These are phyloP conservation scores for Scomber scombrus DNA, from an alignment of 2,113 vertebrate species.

Conservation along the genomic window DNA sequence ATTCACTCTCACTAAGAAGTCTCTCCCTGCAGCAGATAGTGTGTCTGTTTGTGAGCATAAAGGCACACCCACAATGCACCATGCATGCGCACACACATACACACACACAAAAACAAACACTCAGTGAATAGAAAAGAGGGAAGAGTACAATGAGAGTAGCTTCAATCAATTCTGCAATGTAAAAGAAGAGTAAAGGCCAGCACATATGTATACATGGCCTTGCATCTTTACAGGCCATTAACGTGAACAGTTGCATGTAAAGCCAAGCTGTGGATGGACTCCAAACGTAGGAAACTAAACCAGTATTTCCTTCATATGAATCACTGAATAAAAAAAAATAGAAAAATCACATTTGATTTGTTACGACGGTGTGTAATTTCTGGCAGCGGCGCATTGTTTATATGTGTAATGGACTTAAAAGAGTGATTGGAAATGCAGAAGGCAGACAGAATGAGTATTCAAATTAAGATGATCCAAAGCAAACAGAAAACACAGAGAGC, in stretches of 20 bases:
- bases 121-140: constrained; percentile 17
- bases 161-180: constrained; percentile 12
- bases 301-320: constrained; percentile 14
- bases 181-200: constrained; percentile 22
- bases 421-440: constrained; percentile 42
- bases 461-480: constrained; percentile 45
- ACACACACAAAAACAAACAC: background rate
- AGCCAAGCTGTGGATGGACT: background rate
- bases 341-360: constrained; percentile 35
- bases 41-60: background rate
- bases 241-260: constrained; percentile 9
- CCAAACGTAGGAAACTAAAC: no score
- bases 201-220: background rate
- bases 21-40: constrained; percentile 22
- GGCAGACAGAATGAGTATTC: constrained; percentile 19
- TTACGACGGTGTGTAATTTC: constrained; percentile 41
- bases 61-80: background rate
- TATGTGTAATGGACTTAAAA: constrained; percentile 42
- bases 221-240: background rate
- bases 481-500: constrained; percentile 39
- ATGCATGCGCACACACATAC: background rate
- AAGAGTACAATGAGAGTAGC: background rate
- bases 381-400: constrained; percentile 28
- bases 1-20: constrained; percentile 53
- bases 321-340: constrained; percentile 20